phyloP scores from a whole-genome alignment of 2,888 invertebrate species.

The Galeruca laticollis region DNA sequence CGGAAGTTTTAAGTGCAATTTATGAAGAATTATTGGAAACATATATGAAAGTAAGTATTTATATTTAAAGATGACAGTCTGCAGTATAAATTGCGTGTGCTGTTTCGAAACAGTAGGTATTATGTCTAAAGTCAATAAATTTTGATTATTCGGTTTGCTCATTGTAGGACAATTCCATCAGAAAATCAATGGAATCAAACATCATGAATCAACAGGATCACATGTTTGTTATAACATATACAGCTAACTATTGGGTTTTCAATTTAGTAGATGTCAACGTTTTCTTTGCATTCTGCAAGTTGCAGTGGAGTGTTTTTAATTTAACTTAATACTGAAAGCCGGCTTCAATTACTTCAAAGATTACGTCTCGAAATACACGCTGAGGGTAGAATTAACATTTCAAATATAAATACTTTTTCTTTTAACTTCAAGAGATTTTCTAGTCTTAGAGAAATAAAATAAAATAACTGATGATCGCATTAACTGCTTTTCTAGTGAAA shows the following conservation, averaged over 20 bases:
- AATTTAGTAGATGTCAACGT: not conserved
- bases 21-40: too few species aligned
- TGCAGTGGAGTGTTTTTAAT: constrained; percentile 7
- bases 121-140: too few species aligned
- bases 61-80: too few species aligned
- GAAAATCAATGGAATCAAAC: not conserved
- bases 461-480: too few species aligned
- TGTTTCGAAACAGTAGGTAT: too few species aligned
- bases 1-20: too few species aligned
- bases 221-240: not conserved
- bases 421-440: constrained; percentile 4
- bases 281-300: not conserved
- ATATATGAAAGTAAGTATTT: too few species aligned
- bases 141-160: too few species aligned
- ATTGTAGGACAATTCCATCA: too few species aligned
- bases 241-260: not conserved
- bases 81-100: too few species aligned
- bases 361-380: not conserved
- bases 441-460: not conserved
- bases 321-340: not conserved
- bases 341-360: constrained; percentile 7
- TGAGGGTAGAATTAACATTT: not conserved
- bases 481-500: too few species aligned
- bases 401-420: not conserved
- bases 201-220: not conserved